Evolutionary conservation across 2,113 vertebrate genomes (phyloP).

Genomic region (Paracanthobrama guichenoti): DNA sequence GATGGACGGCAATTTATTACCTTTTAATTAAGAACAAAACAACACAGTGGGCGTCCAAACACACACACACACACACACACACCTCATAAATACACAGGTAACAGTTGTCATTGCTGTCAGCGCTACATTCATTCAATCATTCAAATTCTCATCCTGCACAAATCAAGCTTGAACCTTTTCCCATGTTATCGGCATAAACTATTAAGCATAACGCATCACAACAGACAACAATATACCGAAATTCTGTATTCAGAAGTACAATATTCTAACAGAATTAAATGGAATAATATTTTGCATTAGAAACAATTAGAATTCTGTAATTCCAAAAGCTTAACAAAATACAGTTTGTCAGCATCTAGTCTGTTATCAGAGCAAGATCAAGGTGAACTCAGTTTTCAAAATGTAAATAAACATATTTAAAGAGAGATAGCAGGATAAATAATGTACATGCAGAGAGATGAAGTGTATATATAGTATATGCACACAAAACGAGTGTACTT

Average conservation of each 20-base stretch:
- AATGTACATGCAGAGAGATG: neutral
- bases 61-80: slow-evolving; percentile 5
- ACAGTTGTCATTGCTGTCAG: neutral
- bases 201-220: neutral
- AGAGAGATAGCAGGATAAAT: neutral
- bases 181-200: neutral
- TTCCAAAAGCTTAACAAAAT: too few relatives aligned
- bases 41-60: neutral
- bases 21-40: slow-evolving; percentile 35
- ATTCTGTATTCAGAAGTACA: neutral
- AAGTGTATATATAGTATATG: neutral
- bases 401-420: neutral
- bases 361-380: neutral
- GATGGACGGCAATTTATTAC: slow-evolving; percentile 12
- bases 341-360: neutral
- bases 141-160: neutral
- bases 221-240: neutral
- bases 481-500: too few relatives aligned
- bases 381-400: neutral
- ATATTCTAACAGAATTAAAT: neutral
- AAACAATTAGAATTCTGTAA: neutral
- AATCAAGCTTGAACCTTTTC: neutral
- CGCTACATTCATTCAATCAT: neutral
- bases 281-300: neutral
- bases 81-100: neutral